These are phyloP conservation scores for Heteromurus nitidus DNA, from an alignment of 2,888 invertebrate species.

Conservation along the genomic window DNA sequence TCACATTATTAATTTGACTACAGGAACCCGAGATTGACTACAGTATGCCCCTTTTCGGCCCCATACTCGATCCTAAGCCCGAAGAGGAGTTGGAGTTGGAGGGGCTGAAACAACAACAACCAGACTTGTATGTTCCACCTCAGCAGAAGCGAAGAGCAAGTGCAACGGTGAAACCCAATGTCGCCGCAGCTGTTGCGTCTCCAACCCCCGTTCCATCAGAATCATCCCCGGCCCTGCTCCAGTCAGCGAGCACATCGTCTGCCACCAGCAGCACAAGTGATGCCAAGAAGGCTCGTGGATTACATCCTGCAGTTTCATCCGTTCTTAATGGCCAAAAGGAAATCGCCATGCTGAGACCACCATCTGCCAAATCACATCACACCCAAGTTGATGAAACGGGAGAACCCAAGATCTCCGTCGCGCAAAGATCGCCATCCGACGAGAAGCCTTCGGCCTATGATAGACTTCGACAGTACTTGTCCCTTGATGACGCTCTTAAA, in stretches of 20 bases:
- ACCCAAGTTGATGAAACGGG: constrained; percentile 43
- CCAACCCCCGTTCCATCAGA: constrained; percentile 1
- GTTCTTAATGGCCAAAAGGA: constrained; percentile 70
- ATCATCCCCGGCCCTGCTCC: constrained; percentile 13
- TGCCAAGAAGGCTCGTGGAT: not conserved
- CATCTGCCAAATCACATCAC: constrained; percentile 56
- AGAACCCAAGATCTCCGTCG: constrained; percentile 65
- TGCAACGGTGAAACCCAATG: constrained; percentile 18
- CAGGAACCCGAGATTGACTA: constrained; percentile 29
- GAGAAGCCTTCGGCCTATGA: constrained; percentile 73
- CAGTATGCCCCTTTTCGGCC: constrained; percentile 37
- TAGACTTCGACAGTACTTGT: constrained; percentile 71
- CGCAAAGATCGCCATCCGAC: constrained; percentile 65
- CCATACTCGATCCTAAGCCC: constrained; percentile 48
- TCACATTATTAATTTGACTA: not conserved
- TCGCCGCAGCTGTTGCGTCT: constrained; percentile 1
- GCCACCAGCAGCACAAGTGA: constrained; percentile 11
- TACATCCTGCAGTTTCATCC: constrained; percentile 13
- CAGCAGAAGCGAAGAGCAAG: constrained; percentile 27
- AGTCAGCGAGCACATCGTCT: not conserved
- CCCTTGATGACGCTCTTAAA: constrained; percentile 72
- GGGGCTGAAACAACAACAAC: constrained; percentile 65
- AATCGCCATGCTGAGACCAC: constrained; percentile 71
- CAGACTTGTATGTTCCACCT: constrained; percentile 1
- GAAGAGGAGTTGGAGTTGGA: constrained; percentile 71